Evolutionary conservation across 2,888 invertebrate species (phyloP), one percentile per base, ranked within the genome.

Genomic region (Ennomos fuscantarius): DNA sequence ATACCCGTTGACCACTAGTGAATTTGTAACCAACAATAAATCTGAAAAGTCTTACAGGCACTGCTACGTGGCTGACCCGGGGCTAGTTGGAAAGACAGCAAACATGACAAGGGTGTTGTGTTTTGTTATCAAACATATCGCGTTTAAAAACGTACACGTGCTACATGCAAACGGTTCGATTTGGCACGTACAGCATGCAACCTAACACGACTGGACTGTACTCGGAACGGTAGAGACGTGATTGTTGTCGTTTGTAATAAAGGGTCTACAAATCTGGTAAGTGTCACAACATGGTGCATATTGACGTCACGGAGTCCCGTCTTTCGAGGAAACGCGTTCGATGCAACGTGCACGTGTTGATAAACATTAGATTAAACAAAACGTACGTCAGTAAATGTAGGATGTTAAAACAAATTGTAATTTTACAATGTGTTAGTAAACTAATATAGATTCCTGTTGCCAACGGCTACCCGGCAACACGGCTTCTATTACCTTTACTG

Each of bases 201-300:
- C 15, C 36, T 36, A 53, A 43, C 13, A 47, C n/a, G 9, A 12
- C n/a, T 37, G 15, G n/a, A 24, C 24, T 5, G 24, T 24, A 24
- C 24, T 24, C 24, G 24, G 2, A 24, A 24, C 24, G 24, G 24
- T 24, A 5, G 24, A 24, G 24, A 24, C 24, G 24, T 24, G 24
- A 5, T 24, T 6, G 24, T 24, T 2, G 6, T 24, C 10, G n/a
- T 31, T 37, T 31, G 15, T 51, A 49, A 41, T 50, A 49, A 43
- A 47, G 62, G 65, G 51, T 49, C 56, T 49, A 49, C 65, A 62
- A 69, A 74, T 72, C 62, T 53, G 64, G 62, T 60, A 66, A 71
- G 68, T 69, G 75, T 72, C 73, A 73, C 62, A 74, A 70, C 65
- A 65, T 49, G 55, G 51, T 45, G 44, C 42, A 53, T 62, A 68